Percentiles rank a stretch among this genome's conserved stretches.
Evolutionary conservation across 1,140 invertebrate species (phyloP).

Genomic region (Telenomus remus): DNA sequence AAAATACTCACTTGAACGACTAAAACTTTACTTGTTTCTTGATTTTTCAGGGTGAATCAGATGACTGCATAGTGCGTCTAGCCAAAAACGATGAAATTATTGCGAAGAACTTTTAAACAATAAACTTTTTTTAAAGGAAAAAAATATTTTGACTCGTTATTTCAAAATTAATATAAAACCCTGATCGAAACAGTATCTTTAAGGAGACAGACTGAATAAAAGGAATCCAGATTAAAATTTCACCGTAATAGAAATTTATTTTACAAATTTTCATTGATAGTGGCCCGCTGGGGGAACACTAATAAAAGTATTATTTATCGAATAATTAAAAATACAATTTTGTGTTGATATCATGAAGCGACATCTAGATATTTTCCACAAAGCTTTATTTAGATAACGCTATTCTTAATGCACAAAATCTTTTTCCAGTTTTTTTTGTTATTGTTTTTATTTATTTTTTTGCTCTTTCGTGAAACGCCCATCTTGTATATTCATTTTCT

Average conservation of each 20-base stretch:
- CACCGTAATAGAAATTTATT: slow-evolving; percentile 54
- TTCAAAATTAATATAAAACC: background rate
- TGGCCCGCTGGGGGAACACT: slow-evolving; percentile 31
- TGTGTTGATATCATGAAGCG: slow-evolving; percentile 55
- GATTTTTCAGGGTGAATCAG: slow-evolving; percentile 92
- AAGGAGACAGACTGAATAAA: slow-evolving; percentile 3
- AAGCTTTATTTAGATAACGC: slow-evolving; percentile 51
- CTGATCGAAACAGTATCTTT: too few species aligned
- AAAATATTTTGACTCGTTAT: background rate
- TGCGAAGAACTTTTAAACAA: slow-evolving; percentile 81
- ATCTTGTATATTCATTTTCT: slow-evolving; percentile 16
- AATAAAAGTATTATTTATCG: slow-evolving; percentile 53
- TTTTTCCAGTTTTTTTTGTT: slow-evolving; percentile 9
- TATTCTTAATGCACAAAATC: slow-evolving; percentile 40
- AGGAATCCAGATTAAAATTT: slow-evolving; percentile 39
- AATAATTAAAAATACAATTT: slow-evolving; percentile 56
- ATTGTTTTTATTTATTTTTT: slow-evolving; percentile 5
- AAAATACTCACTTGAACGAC: too few species aligned
- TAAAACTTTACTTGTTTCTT: too few species aligned
- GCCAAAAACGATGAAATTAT: slow-evolving; percentile 95
- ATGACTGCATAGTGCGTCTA: slow-evolving; percentile 95
- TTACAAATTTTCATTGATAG: slow-evolving; percentile 50
- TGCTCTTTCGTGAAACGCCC: slow-evolving; percentile 16
- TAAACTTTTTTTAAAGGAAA: slow-evolving; percentile 30
- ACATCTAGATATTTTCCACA: slow-evolving; percentile 55